These are phyloP conservation scores for Mola mola DNA, from an alignment of 2,113 vertebrate genomes.

Conservation along the genomic window DNA sequence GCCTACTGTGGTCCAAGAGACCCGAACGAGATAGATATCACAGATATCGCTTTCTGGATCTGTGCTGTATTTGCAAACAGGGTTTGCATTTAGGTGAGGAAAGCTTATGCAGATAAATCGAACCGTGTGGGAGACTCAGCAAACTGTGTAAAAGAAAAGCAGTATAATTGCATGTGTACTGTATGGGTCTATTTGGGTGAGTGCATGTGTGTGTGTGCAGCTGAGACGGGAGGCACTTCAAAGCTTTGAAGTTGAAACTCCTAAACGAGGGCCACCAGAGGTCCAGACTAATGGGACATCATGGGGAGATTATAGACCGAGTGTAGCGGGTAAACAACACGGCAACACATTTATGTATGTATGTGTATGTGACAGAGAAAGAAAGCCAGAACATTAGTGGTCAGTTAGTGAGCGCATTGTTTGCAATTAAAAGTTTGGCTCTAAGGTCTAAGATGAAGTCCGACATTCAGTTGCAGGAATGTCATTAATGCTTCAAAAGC, in stretches of 20 bases:
- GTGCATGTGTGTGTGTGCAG: constrained; percentile 45
- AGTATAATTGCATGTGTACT: constrained; percentile 71
- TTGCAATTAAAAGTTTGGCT: constrained; percentile 61
- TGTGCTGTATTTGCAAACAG: constrained; percentile 31
- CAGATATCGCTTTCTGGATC: constrained; percentile 25
- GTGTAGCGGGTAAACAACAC: constrained; percentile 60
- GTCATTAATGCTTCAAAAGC: background rate
- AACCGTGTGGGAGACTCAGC: constrained; percentile 61
- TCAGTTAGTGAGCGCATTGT: constrained; percentile 33
- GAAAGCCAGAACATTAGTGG: constrained; percentile 1
- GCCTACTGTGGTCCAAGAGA: background rate
- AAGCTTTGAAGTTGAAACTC: constrained; percentile 83
- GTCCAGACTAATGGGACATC: constrained; percentile 84
- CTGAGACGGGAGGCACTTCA: constrained; percentile 73
- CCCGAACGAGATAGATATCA: background rate
- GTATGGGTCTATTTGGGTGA: constrained; percentile 38
- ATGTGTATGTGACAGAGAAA: constrained; percentile 41
- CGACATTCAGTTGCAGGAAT: background rate
- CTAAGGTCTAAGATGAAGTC: constrained; percentile 4
- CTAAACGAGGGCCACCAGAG: constrained; percentile 84
- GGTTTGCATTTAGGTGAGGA: constrained; percentile 56
- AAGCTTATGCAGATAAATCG: constrained; percentile 64
- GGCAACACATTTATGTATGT: constrained; percentile 35
- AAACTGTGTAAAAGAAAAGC: constrained; percentile 52
- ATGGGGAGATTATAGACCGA: constrained; percentile 82